These are phyloP conservation scores for Delichon dasypus DNA, from an alignment of 2,797 vertebrate species.

Conservation along the genomic window DNA sequence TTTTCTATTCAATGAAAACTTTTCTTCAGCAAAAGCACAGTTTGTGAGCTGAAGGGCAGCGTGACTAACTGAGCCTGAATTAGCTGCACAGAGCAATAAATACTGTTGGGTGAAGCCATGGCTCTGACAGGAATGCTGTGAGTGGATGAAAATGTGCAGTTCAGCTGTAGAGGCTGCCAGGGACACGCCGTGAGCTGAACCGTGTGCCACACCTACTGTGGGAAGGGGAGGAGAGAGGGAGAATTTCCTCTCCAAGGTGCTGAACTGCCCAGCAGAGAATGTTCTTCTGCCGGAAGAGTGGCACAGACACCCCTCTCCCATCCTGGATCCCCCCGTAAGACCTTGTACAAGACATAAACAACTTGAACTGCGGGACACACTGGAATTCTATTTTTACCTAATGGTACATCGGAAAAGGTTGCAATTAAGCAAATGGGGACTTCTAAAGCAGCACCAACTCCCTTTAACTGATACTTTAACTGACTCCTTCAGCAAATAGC, in stretches of 20 bases:
- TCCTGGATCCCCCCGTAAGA: not conserved
- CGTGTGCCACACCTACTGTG: accelerated
- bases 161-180: not conserved
- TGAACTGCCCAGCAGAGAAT: not conserved
- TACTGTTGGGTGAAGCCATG: not conserved
- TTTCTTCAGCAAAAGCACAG: not conserved
- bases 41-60: not conserved
- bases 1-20: not conserved
- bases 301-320: not conserved
- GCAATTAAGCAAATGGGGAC: not conserved
- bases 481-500: conserved; percentile 50
- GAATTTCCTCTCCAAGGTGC: not conserved
- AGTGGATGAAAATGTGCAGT: not conserved
- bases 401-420: not conserved
- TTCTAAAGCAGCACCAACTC: not conserved
- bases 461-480: conserved; percentile 36
- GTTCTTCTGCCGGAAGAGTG: not conserved
- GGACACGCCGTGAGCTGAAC: not conserved
- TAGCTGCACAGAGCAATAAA: not conserved
- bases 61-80: not conserved
- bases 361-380: not conserved
- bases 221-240: not conserved
- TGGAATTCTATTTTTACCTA: not conserved
- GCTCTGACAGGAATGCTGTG: not conserved
- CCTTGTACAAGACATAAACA: not conserved